Evolutionary conservation across 2,888 invertebrate species (phyloP), one percentile per base, ranked within the genome.

Genomic region (Mamestra brassicae): DNA sequence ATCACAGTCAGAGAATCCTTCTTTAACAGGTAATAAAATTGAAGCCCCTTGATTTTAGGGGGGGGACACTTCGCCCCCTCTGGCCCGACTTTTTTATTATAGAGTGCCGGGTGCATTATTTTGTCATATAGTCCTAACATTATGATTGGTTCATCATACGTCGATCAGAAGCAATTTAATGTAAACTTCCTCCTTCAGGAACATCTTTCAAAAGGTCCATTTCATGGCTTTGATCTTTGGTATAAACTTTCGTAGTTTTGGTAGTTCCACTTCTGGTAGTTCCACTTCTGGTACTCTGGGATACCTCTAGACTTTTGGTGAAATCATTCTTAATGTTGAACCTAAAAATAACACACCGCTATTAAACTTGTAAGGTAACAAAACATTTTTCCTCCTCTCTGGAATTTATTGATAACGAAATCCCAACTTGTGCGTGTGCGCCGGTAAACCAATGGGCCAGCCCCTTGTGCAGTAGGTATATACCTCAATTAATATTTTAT

Each of bases 301-400:
- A 71, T 17, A 4, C 15, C 38, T 64, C 52, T 1, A 17, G 15
- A 4, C n/a, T 52, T n/a, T n/a, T 38, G 34, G 11, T 64, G 17
- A 34, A 80, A 10, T n/a, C 0, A n/a, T 63, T 64, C 4, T 74
- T 70, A 61, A 84, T 61, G 42, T 80, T 55, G 6, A 80, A 80
- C 67, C 81, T 81, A 11, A 66, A 81, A 80, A 76, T 57, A 55
- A 76, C 7, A 55, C 1, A 36, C 34, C 34, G 17, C 1, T 55
- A 55, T 72, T 45, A 64, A 36, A 62, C 3, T 57, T 74, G 70
- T 17, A 17, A 7, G 17, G 52, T 6, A 52, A 17, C 52, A 17
- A 52, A 52, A n/a, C 42, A 61, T 61, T 17, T 61, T 61, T 61
- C n/a, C n/a, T 11, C n/a, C 42, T 11, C n/a, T 38, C 17, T 38